Base-by-base conservation (phyloP, 2,888 invertebrate species). In the Himalopsyche tibetana region DNA sequence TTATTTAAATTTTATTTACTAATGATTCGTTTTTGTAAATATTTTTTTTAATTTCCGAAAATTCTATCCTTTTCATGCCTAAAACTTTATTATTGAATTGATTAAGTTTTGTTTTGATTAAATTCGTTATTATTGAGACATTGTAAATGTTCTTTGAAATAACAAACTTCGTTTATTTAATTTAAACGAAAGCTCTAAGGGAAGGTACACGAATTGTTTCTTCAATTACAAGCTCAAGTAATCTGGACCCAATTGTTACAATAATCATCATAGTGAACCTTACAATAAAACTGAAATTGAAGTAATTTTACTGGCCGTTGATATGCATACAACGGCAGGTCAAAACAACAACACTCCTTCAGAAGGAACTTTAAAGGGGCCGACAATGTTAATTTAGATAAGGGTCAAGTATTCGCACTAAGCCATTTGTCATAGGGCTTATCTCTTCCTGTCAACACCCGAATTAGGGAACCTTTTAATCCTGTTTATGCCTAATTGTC, bases 391-490 rank as follows among this genome's bases (percentile, higher is more conserved):
- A 87, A 87, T 86, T 86, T 84, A 84, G 86, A 87, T 87, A 86
- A 87, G 87, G 87, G 87, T 87, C 87, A 87, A 87, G 82, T 86
- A 87, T 87, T 87, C 86, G 87, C 84, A 85, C 84, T 80, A 80
- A 69, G 56, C 87, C 85, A 86, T 87, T 87, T 86, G 87, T 87
- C 86, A 86, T 82, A 85, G 28, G 82, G 86, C 84, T 82, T 86
- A 86, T 87, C 86, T 87, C 84, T 69, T 63, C 63, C 87, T 84
- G 84, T 87, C 87, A 86, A 63, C 83, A 74, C 74, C 63, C 80
- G 69, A 80, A 86, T 84, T 86, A 82, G 63, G 84, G 80, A 82
- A 87, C 82, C 84, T 82, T 86, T 86, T 86, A 86, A 82, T 84
- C 80, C 82, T 85, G 82, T 82, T 74, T 80, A 51, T 82, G 83